Evolutionary conservation across 2,797 vertebrate genomes (phyloP).

Genomic region (Sebastes vulpes): DNA sequence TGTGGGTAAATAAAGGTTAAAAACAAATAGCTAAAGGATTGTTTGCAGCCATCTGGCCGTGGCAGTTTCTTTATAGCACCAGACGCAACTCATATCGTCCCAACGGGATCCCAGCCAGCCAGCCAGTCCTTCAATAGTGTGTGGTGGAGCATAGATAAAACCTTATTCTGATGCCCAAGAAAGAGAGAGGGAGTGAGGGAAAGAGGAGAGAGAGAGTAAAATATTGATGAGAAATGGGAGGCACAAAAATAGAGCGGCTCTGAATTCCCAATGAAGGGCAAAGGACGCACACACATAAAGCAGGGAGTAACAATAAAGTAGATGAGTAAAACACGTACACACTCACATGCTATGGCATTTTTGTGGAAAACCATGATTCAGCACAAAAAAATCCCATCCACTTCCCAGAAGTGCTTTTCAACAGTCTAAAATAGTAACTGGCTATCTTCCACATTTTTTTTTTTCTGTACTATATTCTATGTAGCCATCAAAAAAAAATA

Average conservation of each 20-base stretch:
- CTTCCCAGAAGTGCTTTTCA: slow-evolving; percentile 47
- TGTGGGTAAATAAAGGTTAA: slow-evolving; percentile 65
- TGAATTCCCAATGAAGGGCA: slow-evolving; percentile 66
- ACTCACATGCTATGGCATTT: slow-evolving; percentile 6
- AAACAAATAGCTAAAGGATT: slow-evolving; percentile 63
- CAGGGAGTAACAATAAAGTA: slow-evolving; percentile 26
- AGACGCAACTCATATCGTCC: slow-evolving; percentile 68
- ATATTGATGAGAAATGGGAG: slow-evolving; percentile 78
- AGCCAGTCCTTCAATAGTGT: slow-evolving; percentile 69
- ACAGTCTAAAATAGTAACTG: slow-evolving; percentile 44
- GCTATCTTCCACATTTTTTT: slow-evolving; percentile 20
- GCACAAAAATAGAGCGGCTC: slow-evolving; percentile 71
- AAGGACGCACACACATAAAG: slow-evolving; percentile 28
- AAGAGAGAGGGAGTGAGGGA: slow-evolving; percentile 19
- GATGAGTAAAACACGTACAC: slow-evolving; percentile 42
- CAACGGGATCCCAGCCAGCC: slow-evolving; percentile 59
- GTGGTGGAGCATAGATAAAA: slow-evolving; percentile 79
- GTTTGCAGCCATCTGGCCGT: slow-evolving; percentile 76
- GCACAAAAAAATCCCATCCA: slow-evolving; percentile 35
- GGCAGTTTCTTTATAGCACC: slow-evolving; percentile 60
- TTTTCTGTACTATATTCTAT: slow-evolving; percentile 13
- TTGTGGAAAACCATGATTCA: slow-evolving; percentile 59
- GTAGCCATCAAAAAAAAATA: background rate
- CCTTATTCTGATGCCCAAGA: slow-evolving; percentile 70
- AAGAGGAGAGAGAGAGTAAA: slow-evolving; percentile 52